A percentile compares a stretch with the other conserved stretches of the same genome.
phyloP scores from a whole-genome alignment of 2,888 invertebrate species.

The Campaea margaritaria region DNA sequence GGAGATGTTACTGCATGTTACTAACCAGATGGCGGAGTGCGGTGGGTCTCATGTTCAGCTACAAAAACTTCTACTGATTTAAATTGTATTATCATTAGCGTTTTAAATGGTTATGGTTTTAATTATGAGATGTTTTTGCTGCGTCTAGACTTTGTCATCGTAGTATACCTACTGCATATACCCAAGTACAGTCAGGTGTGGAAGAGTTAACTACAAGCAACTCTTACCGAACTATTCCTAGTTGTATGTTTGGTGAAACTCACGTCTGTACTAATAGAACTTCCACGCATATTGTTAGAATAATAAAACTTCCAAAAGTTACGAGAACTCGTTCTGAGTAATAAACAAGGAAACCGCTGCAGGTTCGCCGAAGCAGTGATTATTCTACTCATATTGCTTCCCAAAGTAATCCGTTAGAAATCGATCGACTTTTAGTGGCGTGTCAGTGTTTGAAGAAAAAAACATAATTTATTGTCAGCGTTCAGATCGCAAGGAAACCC shows the following conservation, averaged over 20 bases:
- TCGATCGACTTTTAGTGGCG: conserved; percentile 84
- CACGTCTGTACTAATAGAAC: conserved; percentile 5
- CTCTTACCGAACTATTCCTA: background rate
- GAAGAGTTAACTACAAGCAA: no score
- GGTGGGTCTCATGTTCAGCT: conserved; percentile 67
- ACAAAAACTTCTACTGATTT: conserved; percentile 54
- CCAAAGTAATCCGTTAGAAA: conserved; percentile 84
- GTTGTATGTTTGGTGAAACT: conserved; percentile 10
- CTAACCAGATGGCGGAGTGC: conserved; percentile 77
- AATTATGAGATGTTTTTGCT: conserved; percentile 22
- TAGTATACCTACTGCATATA: conserved; percentile 8
- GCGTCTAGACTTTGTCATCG: conserved; percentile 35
- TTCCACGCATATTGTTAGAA: conserved; percentile 30
- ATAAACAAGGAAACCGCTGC: conserved; percentile 81
- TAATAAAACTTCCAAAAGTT: conserved; percentile 52
- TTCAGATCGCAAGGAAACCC: conserved; percentile 82
- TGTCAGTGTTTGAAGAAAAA: conserved; percentile 83
- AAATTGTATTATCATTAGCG: conserved; percentile 35
- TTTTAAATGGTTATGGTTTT: conserved; percentile 29
- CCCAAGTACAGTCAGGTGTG: no score
- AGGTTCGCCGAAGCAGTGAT: conserved; percentile 79
- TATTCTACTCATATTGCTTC: conserved; percentile 79
- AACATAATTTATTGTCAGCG: conserved; percentile 83
- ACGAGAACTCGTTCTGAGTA: conserved; percentile 74
- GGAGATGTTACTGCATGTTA: conserved; percentile 64